These are phyloP conservation scores for Orthosia incerta DNA, from an alignment of 2,888 invertebrate genomes.

Conservation along the genomic window DNA sequence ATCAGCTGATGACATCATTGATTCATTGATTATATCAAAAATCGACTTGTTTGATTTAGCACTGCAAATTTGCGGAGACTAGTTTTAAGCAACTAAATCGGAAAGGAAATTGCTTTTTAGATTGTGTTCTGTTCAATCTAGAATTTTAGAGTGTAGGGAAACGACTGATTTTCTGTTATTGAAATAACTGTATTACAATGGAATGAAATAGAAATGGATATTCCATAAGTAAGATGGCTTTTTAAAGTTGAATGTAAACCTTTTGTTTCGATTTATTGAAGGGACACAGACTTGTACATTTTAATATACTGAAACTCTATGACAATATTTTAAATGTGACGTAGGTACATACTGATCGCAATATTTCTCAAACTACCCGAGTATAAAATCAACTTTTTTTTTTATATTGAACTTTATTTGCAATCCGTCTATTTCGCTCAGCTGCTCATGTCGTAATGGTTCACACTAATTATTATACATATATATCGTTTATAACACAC, in stretches of 20 bases:
- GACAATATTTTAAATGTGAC: no score
- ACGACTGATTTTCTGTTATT: conserved; percentile 52
- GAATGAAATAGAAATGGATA: conserved; percentile 39
- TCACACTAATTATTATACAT: no score
- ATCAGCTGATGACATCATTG: no score
- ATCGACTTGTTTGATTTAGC: conserved; percentile 45
- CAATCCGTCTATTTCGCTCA: no score
- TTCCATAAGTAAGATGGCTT: conserved; percentile 23
- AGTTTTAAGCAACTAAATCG: conserved; percentile 54
- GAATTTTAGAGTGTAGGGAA: conserved; percentile 39
- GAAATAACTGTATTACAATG: conserved; percentile 46
- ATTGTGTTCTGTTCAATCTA: conserved; percentile 58
- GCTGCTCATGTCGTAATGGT: no score
- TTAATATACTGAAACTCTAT: no score
- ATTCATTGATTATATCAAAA: conserved; percentile 39
- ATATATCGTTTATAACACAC: no score
- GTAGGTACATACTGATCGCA: no score
- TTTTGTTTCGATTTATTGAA: conserved; percentile 1
- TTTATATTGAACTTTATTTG: no score
- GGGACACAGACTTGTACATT: neutral
- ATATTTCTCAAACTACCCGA: no score
- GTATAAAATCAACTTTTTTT: no score
- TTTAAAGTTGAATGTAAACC: neutral
- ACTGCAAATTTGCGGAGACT: conserved; percentile 35
- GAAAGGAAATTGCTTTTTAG: conserved; percentile 63